phyloP scores from a whole-genome alignment of 2,888 invertebrate species.

The Cabera pusaria region DNA sequence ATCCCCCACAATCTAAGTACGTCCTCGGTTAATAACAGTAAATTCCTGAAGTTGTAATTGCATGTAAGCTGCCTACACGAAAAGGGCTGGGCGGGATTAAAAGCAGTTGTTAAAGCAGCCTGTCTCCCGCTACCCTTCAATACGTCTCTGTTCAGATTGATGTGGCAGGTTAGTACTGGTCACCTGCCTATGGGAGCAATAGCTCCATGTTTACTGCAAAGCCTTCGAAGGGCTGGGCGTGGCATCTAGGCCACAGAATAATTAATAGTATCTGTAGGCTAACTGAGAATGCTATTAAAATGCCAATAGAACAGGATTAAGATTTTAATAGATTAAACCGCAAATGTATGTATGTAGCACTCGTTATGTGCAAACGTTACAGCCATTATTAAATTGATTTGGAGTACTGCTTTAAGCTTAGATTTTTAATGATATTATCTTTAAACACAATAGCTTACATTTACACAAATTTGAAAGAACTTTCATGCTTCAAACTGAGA shows the following conservation, averaged over 20 bases:
- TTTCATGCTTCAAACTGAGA: no score
- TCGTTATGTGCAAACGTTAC: not conserved
- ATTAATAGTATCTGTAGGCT: no score
- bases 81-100: not conserved
- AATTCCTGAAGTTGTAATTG: no score
- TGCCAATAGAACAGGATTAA: constrained; percentile 18
- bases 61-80: not conserved
- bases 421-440: no score
- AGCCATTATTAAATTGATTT: no score
- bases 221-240: constrained; percentile 24
- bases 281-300: constrained; percentile 22
- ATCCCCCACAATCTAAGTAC: no score
- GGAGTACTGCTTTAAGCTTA: no score
- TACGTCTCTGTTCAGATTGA: constrained; percentile 25
- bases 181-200: constrained; percentile 37
- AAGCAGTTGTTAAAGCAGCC: not conserved
- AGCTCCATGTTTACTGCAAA: constrained; percentile 34
- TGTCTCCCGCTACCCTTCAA: constrained; percentile 6
- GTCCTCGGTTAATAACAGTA: no score
- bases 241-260: constrained; percentile 24
- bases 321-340: constrained; percentile 17
- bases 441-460: no score
- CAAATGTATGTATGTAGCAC: not conserved
- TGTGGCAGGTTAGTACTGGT: constrained; percentile 41
- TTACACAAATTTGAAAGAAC: no score